Evolutionary conservation across 2,113 vertebrate species (phyloP).

Genomic region (Rhagologus leucostigma): DNA sequence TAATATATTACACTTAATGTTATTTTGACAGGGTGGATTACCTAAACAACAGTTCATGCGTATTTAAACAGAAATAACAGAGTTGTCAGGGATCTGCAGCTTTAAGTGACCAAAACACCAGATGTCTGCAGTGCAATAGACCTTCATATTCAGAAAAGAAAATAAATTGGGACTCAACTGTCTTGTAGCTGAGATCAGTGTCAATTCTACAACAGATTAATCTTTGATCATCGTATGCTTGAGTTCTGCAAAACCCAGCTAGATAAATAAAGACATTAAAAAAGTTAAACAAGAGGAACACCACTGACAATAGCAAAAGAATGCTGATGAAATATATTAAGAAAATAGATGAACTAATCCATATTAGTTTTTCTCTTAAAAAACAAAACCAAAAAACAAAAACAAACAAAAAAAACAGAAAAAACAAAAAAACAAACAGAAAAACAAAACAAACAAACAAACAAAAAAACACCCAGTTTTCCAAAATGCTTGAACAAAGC

Average conservation of each 20-base stretch:
- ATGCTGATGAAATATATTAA: background rate
- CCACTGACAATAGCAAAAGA: background rate
- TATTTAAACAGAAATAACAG: constrained; percentile 80
- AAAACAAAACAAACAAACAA: no score
- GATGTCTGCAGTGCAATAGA: constrained; percentile 79
- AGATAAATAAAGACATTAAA: background rate
- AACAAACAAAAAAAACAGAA: no score
- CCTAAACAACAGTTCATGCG: constrained; percentile 74
- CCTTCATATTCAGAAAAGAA: constrained; percentile 77
- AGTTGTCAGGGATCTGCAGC: constrained; percentile 50
- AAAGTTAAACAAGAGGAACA: background rate
- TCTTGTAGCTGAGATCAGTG: background rate
- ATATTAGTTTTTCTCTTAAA: background rate
- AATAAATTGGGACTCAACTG: constrained; percentile 65
- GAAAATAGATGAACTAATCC: background rate
- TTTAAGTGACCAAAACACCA: constrained; percentile 72
- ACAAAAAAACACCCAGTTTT: background rate
- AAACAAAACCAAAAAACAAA: no score
- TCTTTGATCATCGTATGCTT: background rate
- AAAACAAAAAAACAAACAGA: no score
- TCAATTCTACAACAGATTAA: background rate
- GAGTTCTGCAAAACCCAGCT: background rate
- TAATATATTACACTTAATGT: constrained; percentile 59
- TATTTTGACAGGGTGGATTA: constrained; percentile 78
- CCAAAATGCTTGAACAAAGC: background rate